A percentile compares a stretch with the other conserved stretches of the same genome.
Conservation (phyloP, 2,113 vertebrate genomes). For the Aegotheles bennettii region DNA sequence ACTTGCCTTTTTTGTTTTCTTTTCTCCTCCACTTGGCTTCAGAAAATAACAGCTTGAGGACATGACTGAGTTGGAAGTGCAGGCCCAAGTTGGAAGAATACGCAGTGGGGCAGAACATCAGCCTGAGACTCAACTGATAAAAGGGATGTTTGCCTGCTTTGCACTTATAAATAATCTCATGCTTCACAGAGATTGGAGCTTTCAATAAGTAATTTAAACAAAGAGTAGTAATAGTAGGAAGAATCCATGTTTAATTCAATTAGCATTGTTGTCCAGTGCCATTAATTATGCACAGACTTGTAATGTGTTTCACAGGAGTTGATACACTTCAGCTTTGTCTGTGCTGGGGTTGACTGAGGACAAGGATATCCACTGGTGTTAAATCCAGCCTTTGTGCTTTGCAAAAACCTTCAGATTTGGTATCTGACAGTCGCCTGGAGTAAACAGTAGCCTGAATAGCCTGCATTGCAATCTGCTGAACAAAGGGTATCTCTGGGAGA, state of each 20-base stretch:
- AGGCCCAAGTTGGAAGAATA: neutral
- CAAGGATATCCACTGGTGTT: neutral
- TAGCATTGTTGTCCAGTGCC: neutral
- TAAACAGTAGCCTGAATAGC: neutral
- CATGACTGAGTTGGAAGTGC: neutral
- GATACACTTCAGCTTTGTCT: constrained; percentile 39
- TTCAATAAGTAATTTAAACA: neutral
- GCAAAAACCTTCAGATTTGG: neutral
- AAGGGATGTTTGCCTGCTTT: neutral
- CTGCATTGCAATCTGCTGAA: neutral
- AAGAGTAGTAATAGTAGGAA: neutral
- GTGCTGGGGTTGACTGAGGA: neutral
- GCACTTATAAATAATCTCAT: neutral
- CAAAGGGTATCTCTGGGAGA: neutral
- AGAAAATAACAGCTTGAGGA: neutral
- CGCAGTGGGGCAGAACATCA: neutral
- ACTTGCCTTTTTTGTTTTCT: neutral
- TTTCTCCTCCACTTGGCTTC: neutral
- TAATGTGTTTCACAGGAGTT: neutral
- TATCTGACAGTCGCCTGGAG: constrained; percentile 41
- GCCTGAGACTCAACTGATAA: neutral
- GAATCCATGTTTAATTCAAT: constrained; percentile 44
- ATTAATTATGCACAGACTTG: constrained; percentile 12
- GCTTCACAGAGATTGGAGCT: neutral
- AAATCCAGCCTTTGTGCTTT: constrained; percentile 38